Evolutionary conservation across 92 coral and sea anemone genomes (phyloP).

Genomic region (Blastomussa wellsi): DNA sequence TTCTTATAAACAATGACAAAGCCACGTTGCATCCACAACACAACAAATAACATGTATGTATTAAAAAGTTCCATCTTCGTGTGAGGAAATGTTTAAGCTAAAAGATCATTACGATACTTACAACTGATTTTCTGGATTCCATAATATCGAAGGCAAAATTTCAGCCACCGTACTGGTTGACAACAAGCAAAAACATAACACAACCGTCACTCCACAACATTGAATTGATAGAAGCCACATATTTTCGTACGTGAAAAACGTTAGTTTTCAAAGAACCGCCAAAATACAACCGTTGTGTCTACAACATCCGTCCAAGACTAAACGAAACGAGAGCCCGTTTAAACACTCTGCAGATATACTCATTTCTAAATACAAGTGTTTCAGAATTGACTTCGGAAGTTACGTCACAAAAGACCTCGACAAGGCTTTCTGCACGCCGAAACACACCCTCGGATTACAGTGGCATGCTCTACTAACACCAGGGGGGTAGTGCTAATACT

Average conservation of each 20-base stretch:
- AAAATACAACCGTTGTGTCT: neutral
- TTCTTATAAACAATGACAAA: too few species aligned
- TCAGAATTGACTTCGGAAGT: neutral
- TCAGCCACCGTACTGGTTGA: conserved; percentile 23
- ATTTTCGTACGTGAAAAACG: neutral
- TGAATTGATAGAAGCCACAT: conserved; percentile 11
- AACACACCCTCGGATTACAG: neutral
- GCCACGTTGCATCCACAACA: too few species aligned
- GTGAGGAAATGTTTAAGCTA: neutral
- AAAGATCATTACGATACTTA: conserved; percentile 39
- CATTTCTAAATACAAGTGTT: neutral
- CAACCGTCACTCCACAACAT: neutral
- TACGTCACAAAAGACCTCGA: neutral
- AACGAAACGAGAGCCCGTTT: neutral
- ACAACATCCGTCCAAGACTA: neutral
- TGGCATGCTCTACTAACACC: too few species aligned
- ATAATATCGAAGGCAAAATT: conserved; percentile 62
- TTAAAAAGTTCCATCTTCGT: too few species aligned
- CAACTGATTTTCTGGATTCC: conserved; percentile 64
- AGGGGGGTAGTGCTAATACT: neutral
- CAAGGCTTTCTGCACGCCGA: neutral
- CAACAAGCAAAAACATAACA: conserved; percentile 14
- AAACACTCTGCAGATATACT: too few species aligned
- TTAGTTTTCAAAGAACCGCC: neutral
- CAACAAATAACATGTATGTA: too few species aligned